Evolutionary conservation across 2,113 vertebrate genomes (phyloP), one percentile per base, ranked within the genome.

Genomic region (Toxotes chatareus): DNA sequence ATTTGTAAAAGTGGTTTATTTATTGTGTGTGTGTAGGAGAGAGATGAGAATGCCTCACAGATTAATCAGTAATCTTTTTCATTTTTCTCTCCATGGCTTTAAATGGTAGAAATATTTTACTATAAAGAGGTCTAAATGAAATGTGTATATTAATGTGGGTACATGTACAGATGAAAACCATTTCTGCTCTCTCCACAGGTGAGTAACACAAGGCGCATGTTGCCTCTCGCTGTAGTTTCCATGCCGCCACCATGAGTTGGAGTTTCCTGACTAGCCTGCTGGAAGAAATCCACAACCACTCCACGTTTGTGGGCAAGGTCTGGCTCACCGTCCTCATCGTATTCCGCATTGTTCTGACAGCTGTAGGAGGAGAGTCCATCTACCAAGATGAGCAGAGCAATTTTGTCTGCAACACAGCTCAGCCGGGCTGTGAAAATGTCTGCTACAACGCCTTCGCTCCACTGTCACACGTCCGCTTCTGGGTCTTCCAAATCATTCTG

Each of bases 211-310:
- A 83, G 55, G 74, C 80, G 72, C 72, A 62, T 76, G 87, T 68
- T 80, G 71, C 68, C 65, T 70, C 78, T 71, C 27, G 4, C 72
- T 72, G 71, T 80, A 19, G 56, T 68, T 51, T 73, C 40, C 38
- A 46, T 73, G 60, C 80, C 55, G 53, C 64, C 46, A 86, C 92
- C 95, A 99, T 99, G 98, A 98, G 98, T 82, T 99, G 98, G 98
- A 97, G 96, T 90, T 99, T 99, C 89, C 94, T 99, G 93, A 99
- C 97, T 7, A 97, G 96, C 3, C 95, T 99, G 76, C 92, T 99
- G 84, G 97, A 99, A 89, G 98, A 99, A 93, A 99, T 99, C 91
- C 97, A 99, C 95, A 97, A 99, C 83, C 98, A 99, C 62, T 99
- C 97, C 5, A 99, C 98, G 0, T 99, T 99, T 27, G 97, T 99